These are phyloP conservation scores for Brachionus angularis DNA, from an alignment of 1,140 invertebrate species.

Conservation along the genomic window DNA sequence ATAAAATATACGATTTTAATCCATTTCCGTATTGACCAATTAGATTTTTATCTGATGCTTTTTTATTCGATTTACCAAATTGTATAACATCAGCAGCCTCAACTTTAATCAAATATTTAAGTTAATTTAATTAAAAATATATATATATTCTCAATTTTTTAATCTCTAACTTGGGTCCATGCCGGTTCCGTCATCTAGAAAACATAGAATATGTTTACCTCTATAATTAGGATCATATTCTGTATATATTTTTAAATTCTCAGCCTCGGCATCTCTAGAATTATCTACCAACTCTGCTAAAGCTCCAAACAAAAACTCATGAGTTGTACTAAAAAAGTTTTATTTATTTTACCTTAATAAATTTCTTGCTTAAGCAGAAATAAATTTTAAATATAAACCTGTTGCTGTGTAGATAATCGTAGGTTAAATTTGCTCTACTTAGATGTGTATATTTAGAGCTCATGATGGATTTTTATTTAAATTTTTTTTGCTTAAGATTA, in stretches of 20 bases:
- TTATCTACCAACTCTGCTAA: constrained; percentile 58
- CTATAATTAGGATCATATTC: constrained; percentile 50
- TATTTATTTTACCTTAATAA: no score
- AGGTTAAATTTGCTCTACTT: constrained; percentile 6
- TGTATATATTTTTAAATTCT: constrained; percentile 45
- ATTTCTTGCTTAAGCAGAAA: no score
- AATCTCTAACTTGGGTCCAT: constrained; percentile 55
- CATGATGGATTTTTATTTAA: no score
- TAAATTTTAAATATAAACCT: no score
- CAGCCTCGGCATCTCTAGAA: constrained; percentile 46
- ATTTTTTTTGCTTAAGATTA: no score
- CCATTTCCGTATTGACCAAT: constrained; percentile 61
- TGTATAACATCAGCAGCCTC: constrained; percentile 57
- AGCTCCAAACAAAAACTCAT: constrained; percentile 60
- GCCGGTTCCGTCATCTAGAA: constrained; percentile 58
- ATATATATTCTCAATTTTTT: neutral
- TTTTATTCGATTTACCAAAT: constrained; percentile 58
- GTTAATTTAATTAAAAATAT: neutral
- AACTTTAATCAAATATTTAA: constrained; percentile 48
- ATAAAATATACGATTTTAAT: constrained; percentile 58
- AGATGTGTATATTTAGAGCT: constrained; percentile 23
- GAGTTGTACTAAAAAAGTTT: constrained; percentile 50
- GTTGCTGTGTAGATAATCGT: constrained; percentile 1
- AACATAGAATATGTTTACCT: constrained; percentile 56
- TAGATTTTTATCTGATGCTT: constrained; percentile 50